Conservation (phyloP, 2,888 invertebrate species). For the Dryadula phaetusa region DNA sequence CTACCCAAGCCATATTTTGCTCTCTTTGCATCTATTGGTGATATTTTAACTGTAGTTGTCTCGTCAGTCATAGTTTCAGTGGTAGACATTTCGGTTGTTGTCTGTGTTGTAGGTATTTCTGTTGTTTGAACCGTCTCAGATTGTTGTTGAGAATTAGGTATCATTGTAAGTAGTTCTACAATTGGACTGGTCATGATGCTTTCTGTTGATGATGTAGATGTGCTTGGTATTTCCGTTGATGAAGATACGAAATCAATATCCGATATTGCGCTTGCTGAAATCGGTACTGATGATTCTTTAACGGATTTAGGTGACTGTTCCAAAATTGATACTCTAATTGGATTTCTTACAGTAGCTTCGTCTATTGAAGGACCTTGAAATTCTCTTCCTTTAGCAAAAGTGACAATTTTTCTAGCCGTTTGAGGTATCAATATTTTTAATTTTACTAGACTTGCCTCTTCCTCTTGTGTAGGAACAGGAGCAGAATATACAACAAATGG, state of each 20-base stretch:
- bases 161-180: slow-evolving; percentile 46
- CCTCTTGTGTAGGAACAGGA: slow-evolving; percentile 62
- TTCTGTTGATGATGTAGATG: slow-evolving; percentile 45
- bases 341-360: slow-evolving; percentile 58
- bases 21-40: slow-evolving; percentile 66
- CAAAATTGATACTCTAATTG: slow-evolving; percentile 59
- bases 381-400: slow-evolving; percentile 74
- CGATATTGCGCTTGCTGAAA: slow-evolving; percentile 50
- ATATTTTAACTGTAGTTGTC: slow-evolving; percentile 64
- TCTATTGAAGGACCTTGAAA: slow-evolving; percentile 65
- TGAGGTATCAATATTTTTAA: slow-evolving; percentile 66
- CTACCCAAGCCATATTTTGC: slow-evolving; percentile 74
- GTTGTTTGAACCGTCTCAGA: slow-evolving; percentile 37
- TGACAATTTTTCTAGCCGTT: slow-evolving; percentile 65
- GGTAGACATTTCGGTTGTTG: slow-evolving; percentile 31
- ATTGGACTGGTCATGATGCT: slow-evolving; percentile 43
- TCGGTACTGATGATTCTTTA: slow-evolving; percentile 49
- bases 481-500: slow-evolving; percentile 80
- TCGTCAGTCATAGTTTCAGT: slow-evolving; percentile 58
- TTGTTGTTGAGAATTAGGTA: slow-evolving; percentile 24
- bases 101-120: slow-evolving; percentile 48
- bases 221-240: slow-evolving; percentile 47
- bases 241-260: slow-evolving; percentile 52
- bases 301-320: slow-evolving; percentile 47
- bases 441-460: slow-evolving; percentile 66